A percentile compares a stretch with the other conserved stretches of the same genome.
These are phyloP conservation scores for Malurus alboscapulatus DNA, from an alignment of 2,113 vertebrate species.

Conservation along the genomic window DNA sequence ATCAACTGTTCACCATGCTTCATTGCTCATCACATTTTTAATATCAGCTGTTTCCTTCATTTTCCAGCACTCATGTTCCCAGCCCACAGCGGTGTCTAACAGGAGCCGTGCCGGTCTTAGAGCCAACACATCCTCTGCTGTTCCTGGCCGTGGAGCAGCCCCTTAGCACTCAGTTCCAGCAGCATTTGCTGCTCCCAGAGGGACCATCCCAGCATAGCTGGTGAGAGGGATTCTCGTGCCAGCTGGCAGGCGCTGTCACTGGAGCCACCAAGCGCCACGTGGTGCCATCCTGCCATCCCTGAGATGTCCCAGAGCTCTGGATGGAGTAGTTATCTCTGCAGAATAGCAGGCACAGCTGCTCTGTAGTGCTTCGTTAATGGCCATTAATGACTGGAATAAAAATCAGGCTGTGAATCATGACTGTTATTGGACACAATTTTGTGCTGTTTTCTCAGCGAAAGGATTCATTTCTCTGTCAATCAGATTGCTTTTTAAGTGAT, in stretches of 20 bases:
- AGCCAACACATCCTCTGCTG: background rate
- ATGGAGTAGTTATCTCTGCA: constrained; percentile 28
- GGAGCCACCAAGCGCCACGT: background rate
- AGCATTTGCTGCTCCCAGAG: background rate
- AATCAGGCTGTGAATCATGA: constrained; percentile 10
- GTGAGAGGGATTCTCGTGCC: background rate
- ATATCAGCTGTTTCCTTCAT: background rate
- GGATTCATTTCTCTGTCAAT: background rate
- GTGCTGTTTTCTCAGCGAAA: constrained; percentile 53
- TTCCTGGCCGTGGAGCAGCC: background rate
- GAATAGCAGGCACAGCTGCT: constrained; percentile 50
- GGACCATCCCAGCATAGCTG: background rate
- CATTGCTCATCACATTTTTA: background rate
- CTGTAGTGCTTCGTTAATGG: constrained; percentile 17
- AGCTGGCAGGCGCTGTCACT: background rate
- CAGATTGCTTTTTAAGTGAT: constrained; percentile 24
- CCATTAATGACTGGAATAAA: constrained; percentile 22
- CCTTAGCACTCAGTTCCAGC: background rate
- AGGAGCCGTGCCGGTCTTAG: background rate
- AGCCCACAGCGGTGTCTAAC: background rate
- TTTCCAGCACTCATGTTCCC: background rate
- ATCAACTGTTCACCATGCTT: background rate
- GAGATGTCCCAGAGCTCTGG: background rate
- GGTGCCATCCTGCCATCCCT: background rate
- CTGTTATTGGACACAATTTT: constrained; percentile 27